Evolutionary conservation across 2,888 invertebrate genomes (phyloP), one percentile per base, ranked within the genome.

Genomic region (Nemotelus pantherinus): DNA sequence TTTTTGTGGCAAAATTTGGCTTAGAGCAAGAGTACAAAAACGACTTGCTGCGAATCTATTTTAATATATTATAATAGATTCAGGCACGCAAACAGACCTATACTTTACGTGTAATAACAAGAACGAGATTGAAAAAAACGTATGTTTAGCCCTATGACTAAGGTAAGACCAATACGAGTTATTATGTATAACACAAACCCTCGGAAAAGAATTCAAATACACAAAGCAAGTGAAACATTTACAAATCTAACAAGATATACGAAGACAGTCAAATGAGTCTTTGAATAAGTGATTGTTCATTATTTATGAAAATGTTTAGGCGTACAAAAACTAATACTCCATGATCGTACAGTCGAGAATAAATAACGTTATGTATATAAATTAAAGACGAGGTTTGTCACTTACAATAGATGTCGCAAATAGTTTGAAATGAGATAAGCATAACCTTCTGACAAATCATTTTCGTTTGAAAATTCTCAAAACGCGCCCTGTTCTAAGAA

Each of bases 101-200:
- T 25, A 25, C 25, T 3, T 55, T 41, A 55, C 53, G 55, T 70
- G 41, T 53, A 70, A 43, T 25, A 7, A 70, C 55, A 70, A 70
- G n/a, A 55, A 70, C 43, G 9, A 50, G 3, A 50, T 47, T 41
- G 25, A 3, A 48, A 48, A 41, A 55, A 70, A 7, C 55, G 41
- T 25, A 70, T 43, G 39, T 43, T 41, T 70, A 70, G 70, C 70
- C 53, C 70, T 47, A 70, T 9, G 55, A 53, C 53, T 70, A 70
- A 48, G n/a, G 43, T 70, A 70, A 70, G 70, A 70, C 70, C 70
- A 70, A 70, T 70, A 10, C 7, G 25, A 63, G 39, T 5, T 55
- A 70, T 45, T 68, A 68, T n/a, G 25, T 44, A 3, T 65, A 50
- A 70, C 55, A 55, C 2, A 48, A 5, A 48, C n/a, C 5, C 4